These are phyloP conservation scores for Ophion slaviceki DNA, from an alignment of 2,888 invertebrate species.

Conservation along the genomic window DNA sequence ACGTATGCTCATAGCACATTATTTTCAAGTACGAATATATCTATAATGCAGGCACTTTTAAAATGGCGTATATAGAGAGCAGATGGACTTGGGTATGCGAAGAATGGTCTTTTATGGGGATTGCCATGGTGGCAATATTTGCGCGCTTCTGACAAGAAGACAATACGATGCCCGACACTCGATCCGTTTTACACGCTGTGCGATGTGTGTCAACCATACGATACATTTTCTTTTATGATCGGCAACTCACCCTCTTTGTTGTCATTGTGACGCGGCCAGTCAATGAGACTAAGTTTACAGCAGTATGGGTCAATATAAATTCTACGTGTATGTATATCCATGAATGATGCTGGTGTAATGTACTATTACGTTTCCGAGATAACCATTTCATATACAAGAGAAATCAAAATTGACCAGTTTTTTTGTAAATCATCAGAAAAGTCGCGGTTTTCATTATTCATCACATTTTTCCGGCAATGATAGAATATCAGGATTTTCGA, in stretches of 20 bases:
- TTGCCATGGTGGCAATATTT: slow-evolving; percentile 81
- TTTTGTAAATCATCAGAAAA: no score
- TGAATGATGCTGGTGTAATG: background rate
- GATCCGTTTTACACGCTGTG: slow-evolving; percentile 73
- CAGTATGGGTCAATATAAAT: slow-evolving; percentile 13
- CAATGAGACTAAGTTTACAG: slow-evolving; percentile 37
- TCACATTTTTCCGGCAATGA: no score
- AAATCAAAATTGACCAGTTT: no score
- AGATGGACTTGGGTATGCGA: slow-evolving; percentile 26
- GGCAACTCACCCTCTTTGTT: slow-evolving; percentile 71
- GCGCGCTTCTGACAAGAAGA: slow-evolving; percentile 80
- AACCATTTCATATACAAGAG: background rate
- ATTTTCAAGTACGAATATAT: slow-evolving; percentile 7
- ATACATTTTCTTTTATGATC: slow-evolving; percentile 73
- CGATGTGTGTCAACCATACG: slow-evolving; percentile 70
- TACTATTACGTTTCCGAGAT: no score
- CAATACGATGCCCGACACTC: slow-evolving; percentile 76
- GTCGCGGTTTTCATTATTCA: no score
- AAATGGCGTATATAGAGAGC: slow-evolving; percentile 8
- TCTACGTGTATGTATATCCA: background rate
- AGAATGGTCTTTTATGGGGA: slow-evolving; percentile 42
- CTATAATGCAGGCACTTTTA: background rate
- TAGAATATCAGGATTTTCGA: no score
- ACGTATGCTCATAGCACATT: background rate
- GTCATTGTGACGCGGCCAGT: slow-evolving; percentile 55